phyloP scores from a whole-genome alignment of 1,140 invertebrate genomes.

The Zaprionus africanus region DNA sequence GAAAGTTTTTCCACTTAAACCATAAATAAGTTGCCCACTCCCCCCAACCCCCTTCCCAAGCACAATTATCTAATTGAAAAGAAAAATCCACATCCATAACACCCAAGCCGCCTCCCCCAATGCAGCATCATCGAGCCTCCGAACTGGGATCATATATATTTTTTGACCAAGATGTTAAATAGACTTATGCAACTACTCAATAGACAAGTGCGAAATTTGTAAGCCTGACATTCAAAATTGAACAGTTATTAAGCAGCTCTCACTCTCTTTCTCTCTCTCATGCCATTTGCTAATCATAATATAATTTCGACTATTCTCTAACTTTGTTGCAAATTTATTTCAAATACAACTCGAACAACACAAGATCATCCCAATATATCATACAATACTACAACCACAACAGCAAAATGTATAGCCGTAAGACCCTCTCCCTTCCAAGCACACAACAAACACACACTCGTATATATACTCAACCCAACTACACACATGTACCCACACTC shows the following conservation, averaged over 20 bases:
- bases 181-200: slow-evolving; percentile 39
- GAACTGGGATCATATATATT: slow-evolving; percentile 52
- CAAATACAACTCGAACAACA: slow-evolving; percentile 36
- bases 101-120: slow-evolving; percentile 17
- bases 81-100: slow-evolving; percentile 16
- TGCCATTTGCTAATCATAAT: slow-evolving; percentile 45
- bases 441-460: slow-evolving; percentile 22
- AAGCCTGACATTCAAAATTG: slow-evolving; percentile 71
- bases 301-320: slow-evolving; percentile 21
- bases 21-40: too few species aligned
- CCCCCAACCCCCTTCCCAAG: slow-evolving; percentile 1
- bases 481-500: slow-evolving; percentile 19
- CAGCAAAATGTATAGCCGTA: slow-evolving; percentile 65
- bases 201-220: slow-evolving; percentile 57
- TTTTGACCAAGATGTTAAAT: slow-evolving; percentile 67
- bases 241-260: slow-evolving; percentile 53
- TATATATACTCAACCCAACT: slow-evolving; percentile 24
- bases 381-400: slow-evolving; percentile 44
- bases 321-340: slow-evolving; percentile 34
- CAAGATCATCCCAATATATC: slow-evolving; percentile 6
- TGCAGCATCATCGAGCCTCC: slow-evolving; percentile 20
- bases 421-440: slow-evolving; percentile 31
- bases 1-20: slow-evolving; percentile 1
- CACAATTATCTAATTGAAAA: slow-evolving; percentile 22
- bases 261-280: slow-evolving; percentile 28